Percentiles rank a stretch among this genome's conserved stretches.
Evolutionary conservation across 2,797 vertebrate species (phyloP).

Genomic region (Acipenser oxyrinchus): DNA sequence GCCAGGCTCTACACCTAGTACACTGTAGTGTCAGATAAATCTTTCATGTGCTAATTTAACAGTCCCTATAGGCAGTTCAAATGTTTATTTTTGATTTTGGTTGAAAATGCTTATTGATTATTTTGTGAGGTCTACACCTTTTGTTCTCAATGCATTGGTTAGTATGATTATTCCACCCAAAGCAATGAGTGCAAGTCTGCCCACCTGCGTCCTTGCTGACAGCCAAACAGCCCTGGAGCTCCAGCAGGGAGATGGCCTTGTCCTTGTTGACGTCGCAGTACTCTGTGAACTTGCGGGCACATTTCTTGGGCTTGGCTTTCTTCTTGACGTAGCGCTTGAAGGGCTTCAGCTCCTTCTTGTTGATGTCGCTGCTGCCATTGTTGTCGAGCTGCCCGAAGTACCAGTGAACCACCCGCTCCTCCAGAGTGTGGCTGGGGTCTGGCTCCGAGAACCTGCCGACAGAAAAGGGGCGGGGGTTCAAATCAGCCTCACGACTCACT

Average conservation of each 20-base stretch:
- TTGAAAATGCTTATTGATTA: too few relatives aligned
- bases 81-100: too few relatives aligned
- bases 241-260: constrained; percentile 83
- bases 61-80: too few relatives aligned
- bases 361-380: constrained; percentile 87
- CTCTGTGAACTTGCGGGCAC: constrained; percentile 88
- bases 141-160: neutral
- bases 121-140: constrained; percentile 19
- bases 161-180: neutral
- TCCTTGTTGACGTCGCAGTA: constrained; percentile 98
- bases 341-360: constrained; percentile 91
- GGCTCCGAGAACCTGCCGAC: constrained; percentile 84
- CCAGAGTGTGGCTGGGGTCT: constrained; percentile 90
- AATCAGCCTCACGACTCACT: too few relatives aligned
- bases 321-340: constrained; percentile 96
- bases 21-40: too few relatives aligned
- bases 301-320: constrained; percentile 98
- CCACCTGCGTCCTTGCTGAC: constrained; percentile 86
- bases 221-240: constrained; percentile 94
- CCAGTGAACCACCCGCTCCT: constrained; percentile 94
- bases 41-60: too few relatives aligned
- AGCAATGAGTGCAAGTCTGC: constrained; percentile 20
- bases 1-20: too few relatives aligned
- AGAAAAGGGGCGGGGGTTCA: constrained; percentile 4
- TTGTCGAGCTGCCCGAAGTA: constrained; percentile 93